Conservation (phyloP, 2,888 invertebrate genomes). For the Lasioglossum oenotherae region DNA sequence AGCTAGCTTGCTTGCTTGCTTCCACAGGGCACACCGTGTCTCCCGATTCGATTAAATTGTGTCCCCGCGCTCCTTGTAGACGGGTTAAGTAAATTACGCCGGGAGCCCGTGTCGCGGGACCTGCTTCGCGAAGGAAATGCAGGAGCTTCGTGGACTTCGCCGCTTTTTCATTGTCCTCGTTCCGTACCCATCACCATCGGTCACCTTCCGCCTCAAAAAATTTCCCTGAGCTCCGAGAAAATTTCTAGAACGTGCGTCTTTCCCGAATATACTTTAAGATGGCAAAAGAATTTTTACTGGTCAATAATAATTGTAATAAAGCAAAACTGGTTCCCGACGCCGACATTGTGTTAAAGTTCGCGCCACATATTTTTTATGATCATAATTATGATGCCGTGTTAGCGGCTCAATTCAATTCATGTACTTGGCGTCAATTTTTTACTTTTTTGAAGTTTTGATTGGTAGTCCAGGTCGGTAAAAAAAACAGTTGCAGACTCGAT, state of each 20-base stretch:
- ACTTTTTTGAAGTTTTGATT: too few relatives aligned
- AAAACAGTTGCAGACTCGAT: constrained; percentile 4
- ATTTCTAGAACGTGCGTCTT: neutral
- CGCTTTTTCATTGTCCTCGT: constrained; percentile 13
- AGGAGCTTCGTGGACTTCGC: neutral
- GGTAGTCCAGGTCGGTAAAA: neutral
- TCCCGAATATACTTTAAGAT: too few relatives aligned
- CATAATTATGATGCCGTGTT: too few relatives aligned
- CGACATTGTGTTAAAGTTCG: neutral
- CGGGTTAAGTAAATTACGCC: constrained; percentile 78
- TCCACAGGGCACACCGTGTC: constrained; percentile 40
- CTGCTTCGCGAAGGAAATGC: constrained; percentile 14
- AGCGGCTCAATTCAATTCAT: too few relatives aligned
- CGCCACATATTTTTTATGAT: neutral
- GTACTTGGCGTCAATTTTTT: too few relatives aligned
- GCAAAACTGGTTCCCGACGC: neutral
- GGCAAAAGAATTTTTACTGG: neutral
- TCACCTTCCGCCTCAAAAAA: neutral
- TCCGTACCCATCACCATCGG: too few relatives aligned
- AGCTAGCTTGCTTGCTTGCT: constrained; percentile 4
- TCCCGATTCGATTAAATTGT: constrained; percentile 78
- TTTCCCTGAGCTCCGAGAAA: constrained; percentile 7
- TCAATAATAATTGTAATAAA: neutral
- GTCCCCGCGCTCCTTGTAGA: constrained; percentile 69
- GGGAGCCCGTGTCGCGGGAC: constrained; percentile 60